Base-by-base conservation (phyloP, 2,888 invertebrate genomes). In the Drosophila diplacantha region DNA sequence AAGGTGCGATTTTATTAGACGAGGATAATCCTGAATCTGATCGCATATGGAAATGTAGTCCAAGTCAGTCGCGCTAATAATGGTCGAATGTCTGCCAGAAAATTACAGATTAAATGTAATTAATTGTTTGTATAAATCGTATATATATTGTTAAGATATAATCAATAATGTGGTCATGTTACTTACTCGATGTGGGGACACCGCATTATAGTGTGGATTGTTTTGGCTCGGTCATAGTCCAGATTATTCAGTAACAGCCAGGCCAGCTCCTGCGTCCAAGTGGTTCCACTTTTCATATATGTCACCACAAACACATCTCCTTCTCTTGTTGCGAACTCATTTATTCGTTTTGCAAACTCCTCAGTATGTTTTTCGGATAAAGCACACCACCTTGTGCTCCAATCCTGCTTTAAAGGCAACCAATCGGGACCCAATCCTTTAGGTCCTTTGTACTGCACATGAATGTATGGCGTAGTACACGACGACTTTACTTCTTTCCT, bases 1-100 rank as follows among this genome's bases (percentile, higher is more conserved):
- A 12, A 84, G 50, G 59, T 84, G 83, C 0, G 75, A 60, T 54
- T 84, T 84, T 1, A 84, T 69, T 0, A 81, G 39, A 3, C 83
- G 74, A 1, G 78, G 77, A 18, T 65, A n/a, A 11, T 26, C 65
- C 6, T 46, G 4, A 22, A 72, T 29, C 2, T 43, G 2, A 14
- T 71, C 53, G 12, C 58, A 56, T 0, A 12, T 5, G 3, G 16
- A n/a, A 18, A 51, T 16, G 4, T 9, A 29, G 14, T 35, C 31
- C 12, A 4, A 5, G 11, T 1, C 1, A 6, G 2, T 0, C 0
- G 39, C 32, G 16, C 9, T 29, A 11, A 3, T 16, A 20, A 53
- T 6, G 2, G 11, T 3, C 4, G 5, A 24, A 12, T 14, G 3
- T 8, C 44, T 44, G 12, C 3, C 18, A 18, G 18, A 26, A 43